Evolutionary conservation across 2,888 invertebrate genomes (phyloP).

Genomic region (Lasioglossum calceatum): DNA sequence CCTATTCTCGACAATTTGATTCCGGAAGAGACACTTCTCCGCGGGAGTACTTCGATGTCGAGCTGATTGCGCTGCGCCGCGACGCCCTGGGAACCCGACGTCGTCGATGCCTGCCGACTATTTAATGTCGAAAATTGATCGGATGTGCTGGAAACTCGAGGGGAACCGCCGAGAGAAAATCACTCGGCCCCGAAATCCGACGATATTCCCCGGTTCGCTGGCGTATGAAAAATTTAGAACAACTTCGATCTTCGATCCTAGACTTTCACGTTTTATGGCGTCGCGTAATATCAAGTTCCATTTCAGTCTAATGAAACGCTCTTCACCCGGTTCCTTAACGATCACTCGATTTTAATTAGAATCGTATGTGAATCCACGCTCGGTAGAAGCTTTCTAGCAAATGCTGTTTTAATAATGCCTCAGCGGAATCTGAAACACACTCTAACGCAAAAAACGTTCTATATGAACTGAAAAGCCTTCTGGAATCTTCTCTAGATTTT

Average conservation of each 20-base stretch:
- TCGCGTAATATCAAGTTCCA: background rate
- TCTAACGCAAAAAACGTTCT: background rate
- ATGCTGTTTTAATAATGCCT: slow-evolving; percentile 4
- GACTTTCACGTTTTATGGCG: too few relatives aligned
- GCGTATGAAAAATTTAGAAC: slow-evolving; percentile 14
- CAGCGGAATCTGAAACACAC: background rate
- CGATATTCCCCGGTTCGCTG: background rate
- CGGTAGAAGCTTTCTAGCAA: too few relatives aligned
- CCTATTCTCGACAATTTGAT: slow-evolving; percentile 71
- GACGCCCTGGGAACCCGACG: slow-evolving; percentile 39
- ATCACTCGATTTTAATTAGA: slow-evolving; percentile 48
- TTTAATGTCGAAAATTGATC: slow-evolving; percentile 60
- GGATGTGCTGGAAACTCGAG: slow-evolving; percentile 36
- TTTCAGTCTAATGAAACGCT: slow-evolving; percentile 7
- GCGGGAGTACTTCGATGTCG: slow-evolving; percentile 46
- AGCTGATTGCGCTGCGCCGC: slow-evolving; percentile 49
- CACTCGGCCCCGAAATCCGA: background rate
- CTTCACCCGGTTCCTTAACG: slow-evolving; percentile 12
- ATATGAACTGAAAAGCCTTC: background rate
- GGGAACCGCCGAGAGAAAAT: background rate
- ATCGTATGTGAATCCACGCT: background rate
- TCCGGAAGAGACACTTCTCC: slow-evolving; percentile 58
- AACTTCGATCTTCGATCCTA: background rate
- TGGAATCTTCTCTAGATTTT: background rate
- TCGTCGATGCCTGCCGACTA: slow-evolving; percentile 46